These are phyloP conservation scores for Notarius lentiginosus DNA, from an alignment of 2,113 vertebrate genomes.

Conservation along the genomic window DNA sequence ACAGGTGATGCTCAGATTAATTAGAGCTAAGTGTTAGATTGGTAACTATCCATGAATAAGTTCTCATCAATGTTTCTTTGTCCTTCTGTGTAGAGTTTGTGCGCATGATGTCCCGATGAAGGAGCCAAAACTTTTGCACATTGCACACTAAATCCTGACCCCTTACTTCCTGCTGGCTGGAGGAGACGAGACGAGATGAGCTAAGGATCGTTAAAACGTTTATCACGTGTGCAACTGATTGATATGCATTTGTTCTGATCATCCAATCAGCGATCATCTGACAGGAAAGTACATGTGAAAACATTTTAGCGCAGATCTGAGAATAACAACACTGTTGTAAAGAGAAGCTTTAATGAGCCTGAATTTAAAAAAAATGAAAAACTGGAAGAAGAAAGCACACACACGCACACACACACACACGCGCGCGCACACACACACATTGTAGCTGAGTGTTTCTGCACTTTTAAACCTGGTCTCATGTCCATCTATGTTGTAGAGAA, in stretches of 20 bases:
- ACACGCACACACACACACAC: not conserved
- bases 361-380: conserved; percentile 64
- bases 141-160: conserved; percentile 25
- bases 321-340: not conserved
- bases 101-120: conserved; percentile 95
- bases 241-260: not conserved
- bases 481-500: conserved; percentile 44
- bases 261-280: conserved; percentile 13
- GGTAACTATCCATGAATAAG: not conserved
- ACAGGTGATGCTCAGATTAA: not conserved
- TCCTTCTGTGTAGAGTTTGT: conserved; percentile 82
- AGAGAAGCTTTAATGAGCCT: conserved; percentile 37
- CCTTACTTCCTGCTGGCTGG: conserved; percentile 39
- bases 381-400: not conserved
- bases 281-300: not conserved
- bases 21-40: not conserved
- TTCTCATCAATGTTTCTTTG: not conserved
- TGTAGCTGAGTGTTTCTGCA: conserved; percentile 63
- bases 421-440: not conserved
- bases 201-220: not conserved
- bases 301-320: not conserved
- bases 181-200: conserved; percentile 4
- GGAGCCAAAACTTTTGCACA: conserved; percentile 20
- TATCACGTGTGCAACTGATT: not conserved
- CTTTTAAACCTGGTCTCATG: conserved; percentile 65